Evolutionary conservation across 2,888 invertebrate genomes (phyloP).

Genomic region (Flexamia atlantica): DNA sequence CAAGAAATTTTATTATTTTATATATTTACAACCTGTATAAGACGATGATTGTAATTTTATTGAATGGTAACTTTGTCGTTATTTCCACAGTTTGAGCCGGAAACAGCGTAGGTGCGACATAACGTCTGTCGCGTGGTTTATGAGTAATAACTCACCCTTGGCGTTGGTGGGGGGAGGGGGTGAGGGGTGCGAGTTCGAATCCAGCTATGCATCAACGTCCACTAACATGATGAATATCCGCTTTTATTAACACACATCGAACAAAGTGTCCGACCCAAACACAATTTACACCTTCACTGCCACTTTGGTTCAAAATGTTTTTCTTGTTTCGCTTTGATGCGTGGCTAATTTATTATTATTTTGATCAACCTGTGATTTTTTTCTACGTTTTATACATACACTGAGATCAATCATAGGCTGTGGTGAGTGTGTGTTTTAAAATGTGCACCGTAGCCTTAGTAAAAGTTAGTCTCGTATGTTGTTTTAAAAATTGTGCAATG

Average conservation of each 20-base stretch:
- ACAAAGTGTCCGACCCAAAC: constrained; percentile 27
- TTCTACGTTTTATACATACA: too few relatives aligned
- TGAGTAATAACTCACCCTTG: constrained; percentile 30
- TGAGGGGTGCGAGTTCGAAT: constrained; percentile 7
- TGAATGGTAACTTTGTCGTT: not conserved
- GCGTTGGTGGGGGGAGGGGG: not conserved
- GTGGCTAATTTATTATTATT: too few relatives aligned
- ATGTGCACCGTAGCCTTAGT: too few relatives aligned
- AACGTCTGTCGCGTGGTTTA: constrained; percentile 23
- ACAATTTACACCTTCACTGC: constrained; percentile 12
- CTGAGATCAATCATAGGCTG: too few relatives aligned
- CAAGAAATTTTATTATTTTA: too few relatives aligned
- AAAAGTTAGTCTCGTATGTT: too few relatives aligned
- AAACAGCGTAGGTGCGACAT: not conserved
- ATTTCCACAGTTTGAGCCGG: not conserved
- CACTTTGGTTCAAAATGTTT: constrained; percentile 4
- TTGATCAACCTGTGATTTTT: too few relatives aligned
- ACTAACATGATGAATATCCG: constrained; percentile 42
- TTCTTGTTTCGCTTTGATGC: not conserved
- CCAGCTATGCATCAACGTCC: constrained; percentile 51
- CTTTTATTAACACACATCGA: constrained; percentile 47
- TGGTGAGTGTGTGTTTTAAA: too few relatives aligned
- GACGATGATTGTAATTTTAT: too few relatives aligned
- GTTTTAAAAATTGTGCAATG: too few relatives aligned
- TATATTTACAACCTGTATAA: too few relatives aligned